A percentile compares a stretch with the other conserved stretches of the same genome.
phyloP scores from a whole-genome alignment of 53 echinoderm and acorn worm species.

The Henricia sp. region DNA sequence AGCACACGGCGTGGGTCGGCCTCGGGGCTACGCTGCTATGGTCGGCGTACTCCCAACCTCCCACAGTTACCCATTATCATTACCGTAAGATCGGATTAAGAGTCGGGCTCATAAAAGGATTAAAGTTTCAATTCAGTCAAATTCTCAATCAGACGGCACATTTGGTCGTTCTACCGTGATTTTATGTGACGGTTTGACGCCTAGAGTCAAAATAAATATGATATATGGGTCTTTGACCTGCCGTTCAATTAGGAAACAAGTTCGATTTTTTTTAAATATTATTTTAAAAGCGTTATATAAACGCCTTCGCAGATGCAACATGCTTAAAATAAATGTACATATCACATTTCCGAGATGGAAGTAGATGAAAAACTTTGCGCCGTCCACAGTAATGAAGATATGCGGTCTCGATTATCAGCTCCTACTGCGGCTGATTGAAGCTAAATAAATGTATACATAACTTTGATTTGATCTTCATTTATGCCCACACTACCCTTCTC shows the following conservation, averaged over 20 bases:
- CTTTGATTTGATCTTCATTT: no score
- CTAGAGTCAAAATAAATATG: neutral
- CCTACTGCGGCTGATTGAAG: no score
- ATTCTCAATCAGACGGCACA: constrained; percentile 5
- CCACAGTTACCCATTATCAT: constrained; percentile 47
- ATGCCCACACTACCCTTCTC: no score
- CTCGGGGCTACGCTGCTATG: constrained; percentile 1
- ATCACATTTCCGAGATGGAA: no score
- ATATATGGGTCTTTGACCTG: constrained; percentile 45
- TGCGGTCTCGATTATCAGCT: no score
- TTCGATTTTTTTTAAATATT: no score
- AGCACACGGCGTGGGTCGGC: constrained; percentile 36
- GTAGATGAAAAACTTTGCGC: no score
- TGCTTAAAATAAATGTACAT: no score
- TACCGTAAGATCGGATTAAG: constrained; percentile 61
- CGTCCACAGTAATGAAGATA: no score
- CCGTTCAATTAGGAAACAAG: constrained; percentile 7
- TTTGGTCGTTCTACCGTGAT: constrained; percentile 10
- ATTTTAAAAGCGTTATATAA: no score
- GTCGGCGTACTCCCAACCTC: constrained; percentile 21
- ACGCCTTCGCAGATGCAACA: no score
- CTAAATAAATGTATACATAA: no score
- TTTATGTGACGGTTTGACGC: constrained; percentile 9
- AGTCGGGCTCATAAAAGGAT: constrained; percentile 24
- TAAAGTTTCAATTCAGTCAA: constrained; percentile 43